Base-by-base conservation (phyloP, 2,888 invertebrate species). In the Conus canariensis region DNA sequence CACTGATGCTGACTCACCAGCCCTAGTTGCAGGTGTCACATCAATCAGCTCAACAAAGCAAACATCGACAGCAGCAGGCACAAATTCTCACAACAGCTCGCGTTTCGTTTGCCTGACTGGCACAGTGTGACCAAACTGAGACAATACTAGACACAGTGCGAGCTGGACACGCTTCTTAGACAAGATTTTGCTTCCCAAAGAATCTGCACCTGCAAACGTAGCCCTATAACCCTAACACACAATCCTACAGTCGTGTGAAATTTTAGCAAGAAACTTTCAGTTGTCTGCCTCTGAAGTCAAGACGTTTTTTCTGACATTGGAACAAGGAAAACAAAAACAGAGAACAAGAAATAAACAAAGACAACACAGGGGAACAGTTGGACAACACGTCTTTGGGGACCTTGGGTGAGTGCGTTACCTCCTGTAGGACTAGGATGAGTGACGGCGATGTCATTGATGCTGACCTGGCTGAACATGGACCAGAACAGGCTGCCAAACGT, bases 381-480 rank as follows among this genome's bases (percentile, higher is more conserved):
- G 70, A 70, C 70, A 70, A 22, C 19, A 70, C 64, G 10, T 6
- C 10, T 64, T 64, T 64, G 64, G 64, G 64, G 19, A 19, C 14
- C 70, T 70, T 19, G 82, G 45, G 82, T 56, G 56, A 80, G 80
- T 56, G 82, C 8, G 82, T 83, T 92, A 95, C 95, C 94, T 93
- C 95, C 94, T 58, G 92, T 93, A 10, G 95, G 93, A 8, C 94
- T 94, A 10, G 95, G 95, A 82, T 95, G 94, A 88, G 93, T 94
- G 4, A 95, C 95, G 77, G 93, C 93, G 85, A 95, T 95, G 90
- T 95, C 96, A 70, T 94, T 94, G 83, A 96, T 95, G 92, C 94
- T 95, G 88, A 96, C 94, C 92, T 96, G 95, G 45, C 96, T 96
- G 93, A 96, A 96, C 95, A 96, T 96, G 56, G 96, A 95, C 96